Conservation (phyloP, 2,797 vertebrate species). For the Graptemys geographica region DNA sequence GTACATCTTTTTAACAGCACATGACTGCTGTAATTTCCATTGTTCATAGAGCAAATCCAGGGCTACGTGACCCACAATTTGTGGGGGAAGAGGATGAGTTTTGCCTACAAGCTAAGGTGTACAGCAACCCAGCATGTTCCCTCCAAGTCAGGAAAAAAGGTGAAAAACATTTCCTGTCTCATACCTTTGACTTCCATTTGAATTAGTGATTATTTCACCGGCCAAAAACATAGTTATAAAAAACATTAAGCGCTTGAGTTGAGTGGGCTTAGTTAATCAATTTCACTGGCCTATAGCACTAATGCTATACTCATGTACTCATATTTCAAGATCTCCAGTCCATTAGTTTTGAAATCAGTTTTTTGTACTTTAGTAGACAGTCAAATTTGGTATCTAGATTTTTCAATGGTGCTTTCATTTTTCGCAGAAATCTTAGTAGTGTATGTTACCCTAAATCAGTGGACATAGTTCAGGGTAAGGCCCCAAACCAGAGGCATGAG, state of each 20-base stretch:
- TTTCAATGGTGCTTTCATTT: neutral
- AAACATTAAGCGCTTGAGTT: neutral
- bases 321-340: neutral
- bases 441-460: neutral
- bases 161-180: neutral
- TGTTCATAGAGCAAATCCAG: neutral
- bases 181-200: neutral
- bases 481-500: slow-evolving; percentile 10
- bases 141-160: too few species aligned
- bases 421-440: neutral
- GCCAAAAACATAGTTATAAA: neutral
- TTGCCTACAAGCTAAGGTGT: neutral
- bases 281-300: neutral
- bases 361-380: neutral
- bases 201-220: neutral
- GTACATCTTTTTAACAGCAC: neutral
- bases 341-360: neutral
- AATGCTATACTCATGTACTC: neutral
- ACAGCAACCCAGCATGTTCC: neutral
- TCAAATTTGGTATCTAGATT: neutral
- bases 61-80: neutral
- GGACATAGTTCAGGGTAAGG: neutral
- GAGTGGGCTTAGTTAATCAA: neutral
- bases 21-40: neutral
- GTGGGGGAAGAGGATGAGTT: neutral